A percentile compares a stretch with the other conserved stretches of the same genome.
Conservation (phyloP, 2,797 vertebrate genomes). For the Uromys caudimaculatus region DNA sequence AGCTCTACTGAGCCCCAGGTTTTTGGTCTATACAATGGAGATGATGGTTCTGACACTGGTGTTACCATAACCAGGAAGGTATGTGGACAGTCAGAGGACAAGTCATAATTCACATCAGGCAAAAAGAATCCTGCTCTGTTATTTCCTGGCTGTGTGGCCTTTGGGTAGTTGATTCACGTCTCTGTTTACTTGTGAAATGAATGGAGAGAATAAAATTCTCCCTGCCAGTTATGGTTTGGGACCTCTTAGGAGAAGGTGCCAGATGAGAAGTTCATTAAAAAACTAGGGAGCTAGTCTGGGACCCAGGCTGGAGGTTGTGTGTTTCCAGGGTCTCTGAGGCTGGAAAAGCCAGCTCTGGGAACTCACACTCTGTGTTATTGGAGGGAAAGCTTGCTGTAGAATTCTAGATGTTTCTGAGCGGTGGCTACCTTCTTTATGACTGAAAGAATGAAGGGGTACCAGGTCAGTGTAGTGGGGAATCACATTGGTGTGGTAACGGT, state of each 20-base stretch:
- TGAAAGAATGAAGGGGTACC: neutral
- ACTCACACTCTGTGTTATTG: neutral
- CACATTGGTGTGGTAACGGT: no score
- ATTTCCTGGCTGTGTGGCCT: neutral
- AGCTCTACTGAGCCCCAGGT: neutral
- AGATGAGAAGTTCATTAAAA: neutral
- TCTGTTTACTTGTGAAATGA: slow-evolving; percentile 10
- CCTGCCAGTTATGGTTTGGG: neutral
- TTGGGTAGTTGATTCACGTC: neutral
- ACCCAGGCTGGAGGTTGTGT: neutral
- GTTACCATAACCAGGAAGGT: neutral
- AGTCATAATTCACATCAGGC: neutral
- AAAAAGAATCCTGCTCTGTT: neutral
- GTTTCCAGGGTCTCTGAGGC: neutral
- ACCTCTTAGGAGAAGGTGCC: neutral
- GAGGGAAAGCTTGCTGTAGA: neutral
- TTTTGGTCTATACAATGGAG: neutral
- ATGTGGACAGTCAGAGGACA: neutral
- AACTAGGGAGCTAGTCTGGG: neutral
- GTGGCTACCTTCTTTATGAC: neutral
- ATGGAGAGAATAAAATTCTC: neutral
- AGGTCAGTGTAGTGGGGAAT: neutral
- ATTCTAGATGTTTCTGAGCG: neutral
- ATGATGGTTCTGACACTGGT: neutral
- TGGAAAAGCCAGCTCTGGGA: neutral